Conservation (phyloP, 2,888 invertebrate species). For the Podabrus alpinus region DNA sequence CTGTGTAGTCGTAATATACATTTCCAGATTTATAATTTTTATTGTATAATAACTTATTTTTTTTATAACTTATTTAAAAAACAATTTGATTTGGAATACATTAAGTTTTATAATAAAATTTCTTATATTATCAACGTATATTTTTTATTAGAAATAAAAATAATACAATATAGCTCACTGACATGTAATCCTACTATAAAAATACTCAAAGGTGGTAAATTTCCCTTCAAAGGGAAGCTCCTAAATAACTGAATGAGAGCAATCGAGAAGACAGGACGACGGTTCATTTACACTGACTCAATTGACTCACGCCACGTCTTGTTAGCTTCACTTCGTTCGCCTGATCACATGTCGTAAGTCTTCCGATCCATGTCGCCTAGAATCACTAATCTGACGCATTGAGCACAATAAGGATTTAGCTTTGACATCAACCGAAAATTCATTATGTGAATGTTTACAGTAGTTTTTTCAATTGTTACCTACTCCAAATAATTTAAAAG, state of each 20-base stretch:
- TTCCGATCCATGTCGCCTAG: constrained; percentile 43
- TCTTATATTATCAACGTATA: not conserved
- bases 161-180: constrained; percentile 1
- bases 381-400: constrained; percentile 41
- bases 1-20: not conserved
- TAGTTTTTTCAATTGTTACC: not conserved
- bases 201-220: constrained; percentile 35
- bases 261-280: constrained; percentile 48
- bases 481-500: not conserved
- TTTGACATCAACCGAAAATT: constrained; percentile 39
- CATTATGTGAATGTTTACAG: constrained; percentile 27
- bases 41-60: not conserved
- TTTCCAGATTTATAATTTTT: not conserved
- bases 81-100: not conserved
- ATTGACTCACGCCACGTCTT: constrained; percentile 52
- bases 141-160: not conserved
- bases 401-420: constrained; percentile 32
- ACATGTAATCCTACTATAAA: constrained; percentile 33
- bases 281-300: constrained; percentile 53
- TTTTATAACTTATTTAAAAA: not conserved
- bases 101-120: not conserved
- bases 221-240: constrained; percentile 32
- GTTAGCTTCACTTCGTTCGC: constrained; percentile 49
- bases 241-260: constrained; percentile 43
- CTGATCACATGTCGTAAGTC: constrained; percentile 51